phyloP scores from a whole-genome alignment of 2,888 invertebrate species.

The Trichogramma evanescens region DNA sequence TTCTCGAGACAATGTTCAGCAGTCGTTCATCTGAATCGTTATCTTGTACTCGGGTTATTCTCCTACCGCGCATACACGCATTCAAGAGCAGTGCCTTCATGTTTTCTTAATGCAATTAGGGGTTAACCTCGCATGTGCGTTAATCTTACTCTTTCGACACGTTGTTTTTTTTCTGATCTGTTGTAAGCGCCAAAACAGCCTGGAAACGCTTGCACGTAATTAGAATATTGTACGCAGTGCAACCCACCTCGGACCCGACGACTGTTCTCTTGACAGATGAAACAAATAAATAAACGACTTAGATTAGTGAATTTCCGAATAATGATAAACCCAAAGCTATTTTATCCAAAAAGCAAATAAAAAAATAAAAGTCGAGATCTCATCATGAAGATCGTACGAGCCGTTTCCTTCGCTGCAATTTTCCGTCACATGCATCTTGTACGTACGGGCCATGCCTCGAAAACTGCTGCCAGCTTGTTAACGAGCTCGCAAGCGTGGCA shows the following conservation, averaged over 20 bases:
- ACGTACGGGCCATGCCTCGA: slow-evolving; percentile 15
- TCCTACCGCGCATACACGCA: slow-evolving; percentile 6
- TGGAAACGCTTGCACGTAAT: slow-evolving; percentile 39
- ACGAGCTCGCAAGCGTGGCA: slow-evolving; percentile 28
- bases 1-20: too few relatives aligned
- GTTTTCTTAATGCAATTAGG: slow-evolving; percentile 45
- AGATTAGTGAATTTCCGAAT: too few relatives aligned
- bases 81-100: slow-evolving; percentile 34
- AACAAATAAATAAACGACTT: too few relatives aligned
- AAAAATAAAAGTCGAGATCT: too few relatives aligned
- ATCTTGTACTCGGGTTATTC: too few relatives aligned
- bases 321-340: too few relatives aligned
- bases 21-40: too few relatives aligned
- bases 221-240: slow-evolving; percentile 30
- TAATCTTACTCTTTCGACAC: background rate
- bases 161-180: background rate
- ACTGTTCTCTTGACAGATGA: too few relatives aligned
- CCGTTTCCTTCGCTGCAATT: slow-evolving; percentile 40
- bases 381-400: background rate
- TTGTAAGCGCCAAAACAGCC: slow-evolving; percentile 24
- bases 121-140: slow-evolving; percentile 20
- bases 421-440: slow-evolving; percentile 47
- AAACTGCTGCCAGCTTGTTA: slow-evolving; percentile 47
- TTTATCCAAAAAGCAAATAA: too few relatives aligned
- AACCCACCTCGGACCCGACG: background rate